Conservation (phyloP, 1,140 invertebrate genomes). For the Leptopilina boulardi region DNA sequence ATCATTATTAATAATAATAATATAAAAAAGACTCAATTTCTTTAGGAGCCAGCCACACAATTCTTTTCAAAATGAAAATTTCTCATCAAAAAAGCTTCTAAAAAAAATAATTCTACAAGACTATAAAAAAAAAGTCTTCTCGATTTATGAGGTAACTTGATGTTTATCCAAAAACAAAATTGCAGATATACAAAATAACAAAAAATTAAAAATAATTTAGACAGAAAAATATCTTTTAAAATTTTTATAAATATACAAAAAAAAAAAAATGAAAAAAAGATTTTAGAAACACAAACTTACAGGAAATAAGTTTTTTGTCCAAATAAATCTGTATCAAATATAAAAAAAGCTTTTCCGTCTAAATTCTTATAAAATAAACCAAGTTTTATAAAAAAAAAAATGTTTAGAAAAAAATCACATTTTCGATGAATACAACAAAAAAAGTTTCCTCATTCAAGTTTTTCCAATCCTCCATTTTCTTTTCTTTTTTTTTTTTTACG, state of each 20-base stretch:
- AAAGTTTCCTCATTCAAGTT: constrained; percentile 19
- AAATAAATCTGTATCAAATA: neutral
- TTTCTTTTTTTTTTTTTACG: neutral
- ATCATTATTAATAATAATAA: constrained; percentile 24
- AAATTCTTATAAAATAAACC: neutral
- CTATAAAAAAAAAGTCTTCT: neutral
- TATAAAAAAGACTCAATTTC: constrained; percentile 29
- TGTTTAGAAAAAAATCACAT: neutral
- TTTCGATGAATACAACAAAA: neutral
- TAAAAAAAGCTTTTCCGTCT: neutral
- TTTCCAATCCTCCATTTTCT: neutral
- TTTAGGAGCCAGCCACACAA: neutral
- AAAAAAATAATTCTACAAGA: neutral
- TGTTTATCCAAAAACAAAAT: neutral
- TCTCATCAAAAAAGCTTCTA: constrained; percentile 12
- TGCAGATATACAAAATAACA: neutral
- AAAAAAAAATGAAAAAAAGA: neutral
- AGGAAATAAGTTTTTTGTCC: neutral
- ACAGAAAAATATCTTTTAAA: neutral
- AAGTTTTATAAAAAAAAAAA: neutral
- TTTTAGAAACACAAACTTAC: neutral
- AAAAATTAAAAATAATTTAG: neutral
- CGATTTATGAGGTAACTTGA: neutral
- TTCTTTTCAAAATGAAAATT: neutral
- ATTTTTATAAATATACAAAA: neutral